Evolutionary conservation across 1,140 invertebrate genomes (phyloP).

Genomic region (Meloidogyne hapla): DNA sequence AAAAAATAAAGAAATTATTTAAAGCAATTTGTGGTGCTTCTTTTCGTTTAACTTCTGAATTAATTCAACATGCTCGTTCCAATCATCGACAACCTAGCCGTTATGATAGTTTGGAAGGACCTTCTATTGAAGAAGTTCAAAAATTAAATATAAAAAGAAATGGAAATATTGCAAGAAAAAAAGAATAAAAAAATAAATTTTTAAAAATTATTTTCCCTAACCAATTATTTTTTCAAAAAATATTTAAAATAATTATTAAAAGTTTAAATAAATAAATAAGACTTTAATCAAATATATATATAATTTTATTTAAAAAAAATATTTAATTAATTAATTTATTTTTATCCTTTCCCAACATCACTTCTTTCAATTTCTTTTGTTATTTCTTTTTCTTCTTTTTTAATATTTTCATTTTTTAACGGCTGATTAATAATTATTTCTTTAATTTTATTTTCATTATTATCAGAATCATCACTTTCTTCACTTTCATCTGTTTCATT

Average conservation of each 20-base stretch:
- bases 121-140: not conserved
- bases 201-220: not conserved
- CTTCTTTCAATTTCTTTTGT: not conserved
- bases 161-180: not conserved
- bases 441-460: not conserved
- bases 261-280: no score
- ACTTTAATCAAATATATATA: not conserved
- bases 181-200: no score
- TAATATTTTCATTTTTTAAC: not conserved
- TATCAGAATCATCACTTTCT: not conserved
- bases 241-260: not conserved
- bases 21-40: slow-evolving; percentile 33
- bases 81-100: slow-evolving; percentile 34
- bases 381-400: not conserved
- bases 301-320: not conserved
- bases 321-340: not conserved
- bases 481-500: slow-evolving; percentile 1
- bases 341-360: slow-evolving; percentile 3
- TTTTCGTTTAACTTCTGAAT: slow-evolving; percentile 33
- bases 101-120: not conserved
- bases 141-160: not conserved
- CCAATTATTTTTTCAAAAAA: not conserved
- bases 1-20: slow-evolving; percentile 6
- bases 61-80: slow-evolving; percentile 32
- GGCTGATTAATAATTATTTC: slow-evolving; percentile 6